Percentiles rank a stretch among this genome's conserved stretches.
Evolutionary conservation across 2,797 vertebrate genomes (phyloP).

Genomic region (Pristis pectinata): DNA sequence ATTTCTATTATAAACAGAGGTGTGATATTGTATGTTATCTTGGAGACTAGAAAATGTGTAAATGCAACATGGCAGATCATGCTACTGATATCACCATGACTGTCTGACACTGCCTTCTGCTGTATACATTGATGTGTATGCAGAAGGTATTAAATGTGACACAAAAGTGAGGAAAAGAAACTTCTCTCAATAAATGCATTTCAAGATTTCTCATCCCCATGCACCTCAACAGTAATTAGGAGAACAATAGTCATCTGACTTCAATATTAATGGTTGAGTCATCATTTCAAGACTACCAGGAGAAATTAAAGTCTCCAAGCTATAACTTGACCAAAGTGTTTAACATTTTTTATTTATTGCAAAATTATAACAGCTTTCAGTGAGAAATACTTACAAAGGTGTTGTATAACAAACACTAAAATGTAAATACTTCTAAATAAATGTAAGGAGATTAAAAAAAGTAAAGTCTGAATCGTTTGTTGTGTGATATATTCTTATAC

Average conservation of each 20-base stretch:
- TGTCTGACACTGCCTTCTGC: not conserved
- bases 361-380: not conserved
- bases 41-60: not conserved
- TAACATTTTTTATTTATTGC: not conserved
- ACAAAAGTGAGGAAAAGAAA: not conserved
- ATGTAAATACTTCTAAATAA: not conserved
- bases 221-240: not conserved
- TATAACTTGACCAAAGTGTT: not conserved
- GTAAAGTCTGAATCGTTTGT: not conserved
- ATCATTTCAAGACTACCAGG: not conserved
- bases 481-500: not conserved
- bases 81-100: not conserved
- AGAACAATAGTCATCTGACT: not conserved
- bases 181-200: not conserved
- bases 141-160: not conserved
- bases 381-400: not conserved
- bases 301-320: not conserved
- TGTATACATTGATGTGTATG: not conserved
- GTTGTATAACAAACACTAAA: not conserved
- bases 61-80: not conserved
- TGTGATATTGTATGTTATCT: not conserved
- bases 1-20: not conserved
- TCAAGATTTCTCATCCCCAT: not conserved
- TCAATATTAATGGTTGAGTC: not conserved
- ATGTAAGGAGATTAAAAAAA: not conserved